Evolutionary conservation across 2,797 vertebrate species (phyloP).

Genomic region (Takifugu ocellatus): DNA sequence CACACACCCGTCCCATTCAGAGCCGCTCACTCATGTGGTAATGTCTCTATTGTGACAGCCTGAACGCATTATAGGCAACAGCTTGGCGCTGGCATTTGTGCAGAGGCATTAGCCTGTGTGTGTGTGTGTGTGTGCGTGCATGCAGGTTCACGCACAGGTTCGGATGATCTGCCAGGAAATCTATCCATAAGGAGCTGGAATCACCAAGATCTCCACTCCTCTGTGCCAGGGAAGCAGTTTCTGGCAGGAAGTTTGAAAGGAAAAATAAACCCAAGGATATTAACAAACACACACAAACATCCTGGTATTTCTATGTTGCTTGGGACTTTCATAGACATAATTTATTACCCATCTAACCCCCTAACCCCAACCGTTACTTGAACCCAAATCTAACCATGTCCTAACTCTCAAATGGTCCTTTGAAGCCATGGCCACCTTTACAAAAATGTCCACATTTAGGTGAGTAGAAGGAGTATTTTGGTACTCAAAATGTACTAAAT

Average conservation of each 20-base stretch:
- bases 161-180: constrained; percentile 46
- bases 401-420: too few species aligned
- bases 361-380: too few species aligned
- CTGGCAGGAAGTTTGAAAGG: constrained; percentile 24
- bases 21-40: constrained; percentile 80
- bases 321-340: too few species aligned
- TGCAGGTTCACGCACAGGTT: constrained; percentile 22
- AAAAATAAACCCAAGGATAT: constrained; percentile 3
- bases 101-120: constrained; percentile 50
- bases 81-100: constrained; percentile 74
- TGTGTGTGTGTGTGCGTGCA: constrained; percentile 32
- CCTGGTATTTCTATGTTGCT: too few species aligned
- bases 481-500: too few species aligned
- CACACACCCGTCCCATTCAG: constrained; percentile 65
- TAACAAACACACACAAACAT: background rate
- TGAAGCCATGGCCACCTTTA: too few species aligned
- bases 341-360: too few species aligned
- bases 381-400: too few species aligned
- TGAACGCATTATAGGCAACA: constrained; percentile 74
- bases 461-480: too few species aligned
- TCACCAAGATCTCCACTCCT: constrained; percentile 31
- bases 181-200: constrained; percentile 37
- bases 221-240: constrained; percentile 1
- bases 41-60: constrained; percentile 77
- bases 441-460: too few species aligned